phyloP scores from a whole-genome alignment of 2,888 invertebrate genomes.

The Drosophila quinaria region DNA sequence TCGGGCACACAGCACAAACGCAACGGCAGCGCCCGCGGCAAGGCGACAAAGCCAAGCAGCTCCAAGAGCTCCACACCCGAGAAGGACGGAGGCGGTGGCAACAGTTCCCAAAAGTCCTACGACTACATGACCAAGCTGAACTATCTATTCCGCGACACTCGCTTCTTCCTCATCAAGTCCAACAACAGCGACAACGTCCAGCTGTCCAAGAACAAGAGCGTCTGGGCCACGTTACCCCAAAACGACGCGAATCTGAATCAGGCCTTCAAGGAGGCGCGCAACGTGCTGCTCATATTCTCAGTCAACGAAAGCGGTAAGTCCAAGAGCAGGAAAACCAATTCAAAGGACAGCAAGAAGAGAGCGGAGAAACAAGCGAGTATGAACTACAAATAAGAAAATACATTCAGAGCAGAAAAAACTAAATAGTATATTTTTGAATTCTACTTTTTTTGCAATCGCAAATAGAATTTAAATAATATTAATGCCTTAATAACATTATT shows the following conservation, averaged over 20 bases:
- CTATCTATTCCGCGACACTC: slow-evolving; percentile 97
- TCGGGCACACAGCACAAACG: slow-evolving; percentile 83
- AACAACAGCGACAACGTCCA: slow-evolving; percentile 99
- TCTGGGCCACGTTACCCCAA: slow-evolving; percentile 99
- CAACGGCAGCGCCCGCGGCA: slow-evolving; percentile 72
- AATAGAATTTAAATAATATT: no score
- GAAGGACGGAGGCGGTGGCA: slow-evolving; percentile 44
- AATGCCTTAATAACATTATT: no score
- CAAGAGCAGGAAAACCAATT: no score
- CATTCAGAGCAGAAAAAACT: no score
- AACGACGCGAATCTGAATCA: slow-evolving; percentile 98
- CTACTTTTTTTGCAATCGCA: no score
- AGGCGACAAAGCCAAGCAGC: slow-evolving; percentile 51
- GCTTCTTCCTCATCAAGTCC: slow-evolving; percentile 98
- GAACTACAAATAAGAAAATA: no score
- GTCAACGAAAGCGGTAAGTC: slow-evolving; percentile 95
- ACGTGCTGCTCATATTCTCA: slow-evolving; percentile 97
- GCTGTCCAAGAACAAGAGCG: slow-evolving; percentile 96
- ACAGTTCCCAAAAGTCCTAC: slow-evolving; percentile 87
- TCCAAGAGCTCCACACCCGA: slow-evolving; percentile 70
- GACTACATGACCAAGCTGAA: slow-evolving; percentile 96
- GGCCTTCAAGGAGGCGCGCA: slow-evolving; percentile 96
- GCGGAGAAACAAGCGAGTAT: no score
- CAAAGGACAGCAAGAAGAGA: not conserved
- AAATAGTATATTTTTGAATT: no score